These are phyloP conservation scores for Rhagophthalmus giganteus DNA, from an alignment of 2,888 invertebrate genomes.

Conservation along the genomic window DNA sequence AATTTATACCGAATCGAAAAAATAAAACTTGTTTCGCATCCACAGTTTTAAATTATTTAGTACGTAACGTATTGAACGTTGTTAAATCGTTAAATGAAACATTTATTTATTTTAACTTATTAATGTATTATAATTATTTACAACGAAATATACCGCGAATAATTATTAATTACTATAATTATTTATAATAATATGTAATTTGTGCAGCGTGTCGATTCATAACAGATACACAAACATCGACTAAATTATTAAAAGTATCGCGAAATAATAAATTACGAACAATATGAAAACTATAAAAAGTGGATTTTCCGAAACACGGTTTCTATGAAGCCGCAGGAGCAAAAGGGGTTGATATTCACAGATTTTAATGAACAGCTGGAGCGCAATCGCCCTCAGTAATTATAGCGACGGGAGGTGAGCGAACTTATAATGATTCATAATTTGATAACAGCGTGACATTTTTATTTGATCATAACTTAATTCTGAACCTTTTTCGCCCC, in stretches of 20 bases:
- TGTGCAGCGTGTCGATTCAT: too few relatives aligned
- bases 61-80: too few relatives aligned
- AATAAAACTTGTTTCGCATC: neutral
- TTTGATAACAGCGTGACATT: slow-evolving; percentile 32
- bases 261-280: too few relatives aligned
- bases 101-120: neutral
- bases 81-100: too few relatives aligned
- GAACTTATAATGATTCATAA: slow-evolving; percentile 32
- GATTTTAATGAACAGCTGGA: slow-evolving; percentile 29
- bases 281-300: too few relatives aligned
- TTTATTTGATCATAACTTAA: slow-evolving; percentile 26
- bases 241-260: too few relatives aligned
- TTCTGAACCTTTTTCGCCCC: slow-evolving; percentile 22
- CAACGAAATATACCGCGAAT: too few relatives aligned
- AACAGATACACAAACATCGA: too few relatives aligned
- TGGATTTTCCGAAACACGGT: slow-evolving; percentile 20
- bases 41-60: too few relatives aligned
- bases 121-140: too few relatives aligned
- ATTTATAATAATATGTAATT: too few relatives aligned
- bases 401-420: slow-evolving; percentile 28
- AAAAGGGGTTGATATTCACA: slow-evolving; percentile 28
- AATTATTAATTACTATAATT: too few relatives aligned
- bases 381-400: slow-evolving; percentile 29
- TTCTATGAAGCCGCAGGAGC: slow-evolving; percentile 13
- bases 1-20: neutral